Percentiles rank a stretch among this genome's conserved stretches.
Conservation (phyloP, 92 coral and sea anemone species). For the Scolanthus callimorphus region DNA sequence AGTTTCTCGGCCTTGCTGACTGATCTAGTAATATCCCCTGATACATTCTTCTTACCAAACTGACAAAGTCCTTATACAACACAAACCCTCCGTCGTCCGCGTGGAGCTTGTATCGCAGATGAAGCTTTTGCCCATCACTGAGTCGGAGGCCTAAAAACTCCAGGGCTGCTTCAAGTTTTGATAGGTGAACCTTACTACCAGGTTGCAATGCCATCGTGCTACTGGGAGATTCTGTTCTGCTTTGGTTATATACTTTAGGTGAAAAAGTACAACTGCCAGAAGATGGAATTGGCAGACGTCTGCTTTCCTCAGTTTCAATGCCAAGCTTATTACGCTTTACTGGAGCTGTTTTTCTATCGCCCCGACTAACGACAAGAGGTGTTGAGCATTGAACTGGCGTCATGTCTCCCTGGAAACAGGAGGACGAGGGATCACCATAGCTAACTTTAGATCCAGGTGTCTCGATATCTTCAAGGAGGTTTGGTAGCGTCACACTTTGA, state of each 20-base stretch:
- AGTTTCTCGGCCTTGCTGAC: background rate
- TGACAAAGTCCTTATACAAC: conserved; percentile 17
- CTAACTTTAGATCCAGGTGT: background rate
- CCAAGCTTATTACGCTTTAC: background rate
- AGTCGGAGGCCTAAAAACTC: conserved; percentile 18
- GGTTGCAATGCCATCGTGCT: conserved; percentile 13
- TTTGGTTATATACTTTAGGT: background rate
- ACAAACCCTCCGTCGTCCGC: conserved; percentile 19
- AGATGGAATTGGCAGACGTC: background rate
- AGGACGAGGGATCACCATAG: background rate
- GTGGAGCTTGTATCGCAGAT: conserved; percentile 7
- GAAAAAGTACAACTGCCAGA: background rate
- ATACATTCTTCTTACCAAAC: conserved; percentile 6
- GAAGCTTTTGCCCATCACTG: conserved; percentile 1
- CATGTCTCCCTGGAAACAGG: conserved; percentile 4
- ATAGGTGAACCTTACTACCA: conserved; percentile 11
- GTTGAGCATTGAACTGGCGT: conserved; percentile 8
- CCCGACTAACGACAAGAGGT: conserved; percentile 7
- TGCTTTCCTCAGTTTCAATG: background rate
- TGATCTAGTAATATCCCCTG: background rate
- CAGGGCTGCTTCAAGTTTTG: conserved; percentile 20
- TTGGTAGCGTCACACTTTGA: conserved; percentile 21
- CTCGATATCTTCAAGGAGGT: conserved; percentile 8
- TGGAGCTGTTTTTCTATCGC: background rate
- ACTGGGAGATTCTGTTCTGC: background rate